Evolutionary conservation across 2,888 invertebrate species (phyloP).

Genomic region (Cosmia pyralina): DNA sequence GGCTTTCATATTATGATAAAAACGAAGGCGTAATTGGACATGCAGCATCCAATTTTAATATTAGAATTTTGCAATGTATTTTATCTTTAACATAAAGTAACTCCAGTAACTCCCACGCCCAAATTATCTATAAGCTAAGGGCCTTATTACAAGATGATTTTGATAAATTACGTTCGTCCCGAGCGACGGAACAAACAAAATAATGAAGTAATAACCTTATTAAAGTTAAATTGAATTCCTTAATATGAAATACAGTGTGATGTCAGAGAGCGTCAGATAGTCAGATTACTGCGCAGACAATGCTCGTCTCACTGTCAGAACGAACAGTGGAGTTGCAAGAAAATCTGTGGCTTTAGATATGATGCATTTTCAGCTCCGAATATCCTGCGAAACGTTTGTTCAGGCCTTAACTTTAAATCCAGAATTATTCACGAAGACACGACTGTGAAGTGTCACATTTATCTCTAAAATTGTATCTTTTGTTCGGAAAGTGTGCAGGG

Average conservation of each 20-base stretch:
- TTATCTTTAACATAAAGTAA: conserved; percentile 1
- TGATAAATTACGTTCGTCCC: conserved; percentile 43
- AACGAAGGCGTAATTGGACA: not conserved
- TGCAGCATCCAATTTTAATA: conserved; percentile 8
- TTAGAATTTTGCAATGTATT: not conserved
- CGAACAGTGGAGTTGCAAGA: conserved; percentile 55
- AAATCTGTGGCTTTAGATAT: conserved; percentile 65
- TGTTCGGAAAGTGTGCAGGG: conserved; percentile 19
- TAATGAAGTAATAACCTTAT: conserved; percentile 53
- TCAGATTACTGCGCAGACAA: conserved; percentile 53
- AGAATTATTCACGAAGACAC: conserved; percentile 73
- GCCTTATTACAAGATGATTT: conserved; percentile 46
- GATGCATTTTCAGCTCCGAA: conserved; percentile 67
- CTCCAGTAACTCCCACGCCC: conserved; percentile 10
- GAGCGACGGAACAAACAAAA: conserved; percentile 44
- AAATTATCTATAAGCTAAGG: conserved; percentile 23
- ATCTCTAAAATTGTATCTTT: conserved; percentile 51
- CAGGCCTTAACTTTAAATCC: conserved; percentile 71
- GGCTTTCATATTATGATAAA: not conserved
- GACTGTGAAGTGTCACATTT: conserved; percentile 40
- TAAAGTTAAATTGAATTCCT: conserved; percentile 52
- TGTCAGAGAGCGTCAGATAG: conserved; percentile 52
- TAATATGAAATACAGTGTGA: conserved; percentile 40
- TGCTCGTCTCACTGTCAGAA: conserved; percentile 42
- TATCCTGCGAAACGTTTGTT: conserved; percentile 70